A percentile compares a stretch with the other conserved stretches of the same genome.
Evolutionary conservation across 2,113 vertebrate genomes (phyloP).

Genomic region (Pseudolaguvia tuberculata): DNA sequence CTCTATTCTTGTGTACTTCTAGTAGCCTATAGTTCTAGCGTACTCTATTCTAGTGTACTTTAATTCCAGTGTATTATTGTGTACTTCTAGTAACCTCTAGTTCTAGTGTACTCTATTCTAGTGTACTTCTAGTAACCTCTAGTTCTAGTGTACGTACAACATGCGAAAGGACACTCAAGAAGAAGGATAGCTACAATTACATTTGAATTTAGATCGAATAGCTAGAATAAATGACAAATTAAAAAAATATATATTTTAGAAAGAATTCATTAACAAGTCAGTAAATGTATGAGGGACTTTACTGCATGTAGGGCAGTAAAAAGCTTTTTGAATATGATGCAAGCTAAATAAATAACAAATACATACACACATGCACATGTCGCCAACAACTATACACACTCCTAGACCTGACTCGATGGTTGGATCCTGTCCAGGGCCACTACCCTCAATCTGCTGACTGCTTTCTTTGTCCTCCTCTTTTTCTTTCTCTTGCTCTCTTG

Average conservation of each 20-base stretch:
- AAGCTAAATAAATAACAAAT: slow-evolving; percentile 19
- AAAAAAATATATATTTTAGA: not conserved
- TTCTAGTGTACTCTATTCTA: no score
- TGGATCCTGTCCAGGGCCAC: slow-evolving; percentile 83
- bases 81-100: no score
- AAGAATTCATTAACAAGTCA: not conserved
- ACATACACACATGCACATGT: slow-evolving; percentile 18
- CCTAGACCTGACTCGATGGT: slow-evolving; percentile 91
- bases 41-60: no score
- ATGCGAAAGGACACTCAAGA: slow-evolving; percentile 19
- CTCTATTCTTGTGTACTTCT: no score
- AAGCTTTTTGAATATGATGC: not conserved
- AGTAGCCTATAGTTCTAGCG: no score
- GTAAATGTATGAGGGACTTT: not conserved
- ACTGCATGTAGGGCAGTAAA: not conserved
- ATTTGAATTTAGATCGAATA: not conserved
- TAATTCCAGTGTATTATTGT: no score
- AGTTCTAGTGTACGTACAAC: slow-evolving; percentile 12
- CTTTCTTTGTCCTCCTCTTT: slow-evolving; percentile 58
- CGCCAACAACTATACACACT: slow-evolving; percentile 44
- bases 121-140: no score
- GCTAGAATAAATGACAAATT: not conserved
- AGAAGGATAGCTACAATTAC: not conserved
- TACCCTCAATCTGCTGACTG: slow-evolving; percentile 81
- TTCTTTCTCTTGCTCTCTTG: slow-evolving; percentile 54